Base-by-base conservation (phyloP, 2,888 invertebrate genomes). In the Drymonia ruficornis region DNA sequence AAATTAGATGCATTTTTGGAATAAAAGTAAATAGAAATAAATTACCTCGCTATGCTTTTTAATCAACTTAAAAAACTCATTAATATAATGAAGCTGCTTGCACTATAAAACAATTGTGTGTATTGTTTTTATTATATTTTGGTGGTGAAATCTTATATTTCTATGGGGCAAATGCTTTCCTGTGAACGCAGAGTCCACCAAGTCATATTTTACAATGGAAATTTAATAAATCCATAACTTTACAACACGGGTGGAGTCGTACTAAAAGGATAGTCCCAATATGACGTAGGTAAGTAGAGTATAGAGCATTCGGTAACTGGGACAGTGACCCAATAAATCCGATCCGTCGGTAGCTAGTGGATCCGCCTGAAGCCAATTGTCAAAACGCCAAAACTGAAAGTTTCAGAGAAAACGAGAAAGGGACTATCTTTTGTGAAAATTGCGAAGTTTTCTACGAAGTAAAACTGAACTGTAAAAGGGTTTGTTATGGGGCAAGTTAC, bases 261-360 rank as follows among this genome's bases (percentile, higher is more conserved):
- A 36, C 36, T 13, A n/a, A n/a, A 36, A 36, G 1, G 11, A 36
- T n/a, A n/a, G n/a, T 36, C 36, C 3, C n/a, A 36, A 36, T 36
- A 31, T 9, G 9, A 31, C 9, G 31, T 23, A 23, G 31, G 12
- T 31, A 11, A 8, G 29, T 9, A 7, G 1, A 29, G 3, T 7
- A 31, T 40, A 47, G 43, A 56, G 34, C 52, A 46, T 49, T 58
- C 54, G 61, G 55, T 65, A 72, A 77, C 61, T 74, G 67, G 70
- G 65, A 53, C 70, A 57, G 59, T 72, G 72, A 66, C 71, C 71
- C 70, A 73, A 78, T 80, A 78, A 80, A 80, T 76, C 67, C 62
- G 65, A 61, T 36, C 59, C 65, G 50, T 52, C 47, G 60, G 56
- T 56, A 55, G 43, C 55, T 56, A 56, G 43, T 52, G 52, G 50